Evolutionary conservation across 2,797 vertebrate genomes (phyloP), one percentile per base, ranked within the genome.

Genomic region (Tadarida brasiliensis): DNA sequence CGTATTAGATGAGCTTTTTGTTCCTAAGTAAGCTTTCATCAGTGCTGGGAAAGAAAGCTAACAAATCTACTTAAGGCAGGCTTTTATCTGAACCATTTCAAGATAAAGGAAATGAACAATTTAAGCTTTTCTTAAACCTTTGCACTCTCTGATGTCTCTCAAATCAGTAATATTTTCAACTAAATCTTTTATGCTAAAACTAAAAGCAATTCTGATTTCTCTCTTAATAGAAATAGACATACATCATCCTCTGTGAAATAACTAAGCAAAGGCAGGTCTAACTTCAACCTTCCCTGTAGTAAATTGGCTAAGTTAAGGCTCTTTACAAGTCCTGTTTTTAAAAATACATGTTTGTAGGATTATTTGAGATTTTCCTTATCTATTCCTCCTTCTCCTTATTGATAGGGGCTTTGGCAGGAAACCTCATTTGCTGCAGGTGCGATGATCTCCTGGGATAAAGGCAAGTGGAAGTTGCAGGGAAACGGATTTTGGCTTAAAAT

Each of bases 91-190:
- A 80, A 67, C 59, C 59, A 73, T 77, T 83, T 28, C 11, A 59
- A 80, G 67, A 17, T 76, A 81, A 71, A 94, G 74, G 33, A 91
- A 89, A 71, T 39, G 16, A 63, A 63, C 33, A 49, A 30, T 47
- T 84, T 89, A 83, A 90, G 44, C 81, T 81, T 95, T 90, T 91
- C 35, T 95, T 68, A 83, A 88, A 86, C 68, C 61, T 77, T 30
- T 74, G 1, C 3, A 67, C 49, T 78, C 20, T 93, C 24, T 57
- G 17, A 61, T 77, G 24, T 56, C 47, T 96, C 35, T 95, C 24
- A 73, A 47, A 63, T 89, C 63, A 71, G 20, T 92, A 73, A 61
- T 82, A 90, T 74, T 95, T 74, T 82, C 24, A 96, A 90, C 67
- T 82, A 95, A 94, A 39, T 35, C 10, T 94, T 92, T 92, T 91